Conservation (phyloP, 2,888 invertebrate species). For the Eubasilissa splendida region DNA sequence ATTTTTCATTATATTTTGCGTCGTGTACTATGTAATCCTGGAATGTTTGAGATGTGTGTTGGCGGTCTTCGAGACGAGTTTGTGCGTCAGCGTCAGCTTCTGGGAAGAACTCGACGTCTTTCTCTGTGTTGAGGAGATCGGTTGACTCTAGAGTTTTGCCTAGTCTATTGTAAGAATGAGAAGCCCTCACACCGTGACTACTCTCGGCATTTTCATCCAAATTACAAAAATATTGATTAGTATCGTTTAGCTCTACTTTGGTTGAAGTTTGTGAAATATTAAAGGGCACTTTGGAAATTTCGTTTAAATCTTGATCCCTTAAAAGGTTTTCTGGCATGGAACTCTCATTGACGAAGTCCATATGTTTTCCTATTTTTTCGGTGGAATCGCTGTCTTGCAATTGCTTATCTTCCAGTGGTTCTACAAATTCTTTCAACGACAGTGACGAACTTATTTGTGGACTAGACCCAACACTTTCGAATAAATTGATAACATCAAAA, state of each 20-base stretch:
- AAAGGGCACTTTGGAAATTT: neutral
- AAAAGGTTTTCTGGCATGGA: neutral
- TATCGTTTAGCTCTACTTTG: neutral
- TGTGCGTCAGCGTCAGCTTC: neutral
- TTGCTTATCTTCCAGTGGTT: neutral
- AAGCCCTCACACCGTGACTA: conserved; percentile 8
- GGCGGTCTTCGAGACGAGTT: neutral
- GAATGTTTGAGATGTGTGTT: neutral
- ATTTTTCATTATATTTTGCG: neutral
- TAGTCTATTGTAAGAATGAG: conserved; percentile 11
- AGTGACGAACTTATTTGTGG: conserved; percentile 3
- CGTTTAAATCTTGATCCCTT: neutral
- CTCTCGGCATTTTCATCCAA: conserved; percentile 3
- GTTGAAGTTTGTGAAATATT: neutral
- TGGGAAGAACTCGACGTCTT: neutral
- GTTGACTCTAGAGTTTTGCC: conserved; percentile 21
- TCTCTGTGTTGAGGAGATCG: conserved; percentile 26
- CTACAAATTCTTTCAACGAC: neutral
- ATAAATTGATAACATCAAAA: conserved; percentile 20
- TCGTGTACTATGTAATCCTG: neutral
- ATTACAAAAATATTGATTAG: neutral
- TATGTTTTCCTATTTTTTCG: no score
- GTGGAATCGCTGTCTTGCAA: neutral
- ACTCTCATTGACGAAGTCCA: neutral
- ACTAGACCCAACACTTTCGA: neutral